Conservation (phyloP, 2,797 vertebrate species). For the Ptychadena robeensis region DNA sequence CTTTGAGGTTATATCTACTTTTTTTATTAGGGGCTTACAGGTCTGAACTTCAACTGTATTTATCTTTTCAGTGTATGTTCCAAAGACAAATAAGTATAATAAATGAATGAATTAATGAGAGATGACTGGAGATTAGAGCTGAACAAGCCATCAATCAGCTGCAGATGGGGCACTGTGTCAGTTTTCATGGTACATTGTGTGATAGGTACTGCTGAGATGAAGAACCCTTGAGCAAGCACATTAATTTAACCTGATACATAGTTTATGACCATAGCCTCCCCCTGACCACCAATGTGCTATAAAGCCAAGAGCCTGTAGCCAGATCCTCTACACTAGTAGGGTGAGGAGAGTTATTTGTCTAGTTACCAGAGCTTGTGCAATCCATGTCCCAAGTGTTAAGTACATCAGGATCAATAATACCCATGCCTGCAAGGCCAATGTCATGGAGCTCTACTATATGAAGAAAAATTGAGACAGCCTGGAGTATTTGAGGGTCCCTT, state of each 20-base stretch:
- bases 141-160: neutral
- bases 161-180: neutral
- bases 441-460: neutral
- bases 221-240: neutral
- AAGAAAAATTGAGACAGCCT: slow-evolving; percentile 14
- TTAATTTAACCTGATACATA: neutral
- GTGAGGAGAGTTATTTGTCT: neutral
- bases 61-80: slow-evolving; percentile 1
- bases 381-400: slow-evolving; percentile 6
- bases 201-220: neutral
- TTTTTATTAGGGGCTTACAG: too few relatives aligned
- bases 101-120: slow-evolving; percentile 17
- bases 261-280: neutral
- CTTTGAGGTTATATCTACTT: too few relatives aligned
- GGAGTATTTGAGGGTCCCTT: neutral
- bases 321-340: neutral
- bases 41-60: too few relatives aligned
- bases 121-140: neutral
- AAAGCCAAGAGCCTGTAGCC: slow-evolving; percentile 1
- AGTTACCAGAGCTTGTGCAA: neutral
- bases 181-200: neutral
- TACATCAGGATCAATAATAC: slow-evolving; percentile 24
- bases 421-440: slow-evolving; percentile 26
- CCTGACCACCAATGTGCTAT: neutral
- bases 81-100: slow-evolving; percentile 1